Evolutionary conservation across 1,140 invertebrate species (phyloP).

Genomic region (Harpegnathos saltator): DNA sequence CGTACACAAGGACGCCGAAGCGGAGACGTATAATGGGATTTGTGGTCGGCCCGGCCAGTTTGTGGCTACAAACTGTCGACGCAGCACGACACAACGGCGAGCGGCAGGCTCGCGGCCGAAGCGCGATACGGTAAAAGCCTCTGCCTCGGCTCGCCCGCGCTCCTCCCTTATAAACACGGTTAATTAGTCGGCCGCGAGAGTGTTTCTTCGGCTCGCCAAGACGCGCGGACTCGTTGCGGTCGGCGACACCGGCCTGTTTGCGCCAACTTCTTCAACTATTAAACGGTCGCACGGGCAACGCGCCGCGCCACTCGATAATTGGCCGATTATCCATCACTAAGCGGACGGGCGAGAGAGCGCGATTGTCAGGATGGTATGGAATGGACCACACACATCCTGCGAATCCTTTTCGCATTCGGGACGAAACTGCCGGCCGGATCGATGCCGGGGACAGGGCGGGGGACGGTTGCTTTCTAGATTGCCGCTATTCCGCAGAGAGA

Average conservation of each 20-base stretch:
- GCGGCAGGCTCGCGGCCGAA: slow-evolving; percentile 15
- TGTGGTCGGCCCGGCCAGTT: slow-evolving; percentile 65
- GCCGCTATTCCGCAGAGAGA: slow-evolving; percentile 41
- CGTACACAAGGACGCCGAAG: neutral
- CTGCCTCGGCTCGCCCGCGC: slow-evolving; percentile 23
- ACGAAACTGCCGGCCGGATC: slow-evolving; percentile 39
- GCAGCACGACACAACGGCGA: slow-evolving; percentile 36
- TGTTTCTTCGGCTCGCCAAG: neutral
- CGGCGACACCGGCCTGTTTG: too few relatives aligned
- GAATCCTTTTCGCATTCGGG: slow-evolving; percentile 20
- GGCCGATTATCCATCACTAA: neutral
- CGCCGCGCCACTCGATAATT: neutral
- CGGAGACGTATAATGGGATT: slow-evolving; percentile 68
- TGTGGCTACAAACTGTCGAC: slow-evolving; percentile 57
- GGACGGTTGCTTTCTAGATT: slow-evolving; percentile 49
- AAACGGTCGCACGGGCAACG: too few relatives aligned
- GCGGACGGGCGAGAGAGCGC: neutral
- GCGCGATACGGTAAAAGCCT: slow-evolving; percentile 33
- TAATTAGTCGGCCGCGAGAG: slow-evolving; percentile 46
- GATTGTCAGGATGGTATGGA: slow-evolving; percentile 48
- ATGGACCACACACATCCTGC: slow-evolving; percentile 50
- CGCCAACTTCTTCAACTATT: too few relatives aligned
- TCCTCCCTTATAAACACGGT: slow-evolving; percentile 36
- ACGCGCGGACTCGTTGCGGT: neutral
- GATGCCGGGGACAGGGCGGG: too few relatives aligned